Evolutionary conservation across 2,113 vertebrate species (phyloP).

Genomic region (Himantopus leucocephalus): DNA sequence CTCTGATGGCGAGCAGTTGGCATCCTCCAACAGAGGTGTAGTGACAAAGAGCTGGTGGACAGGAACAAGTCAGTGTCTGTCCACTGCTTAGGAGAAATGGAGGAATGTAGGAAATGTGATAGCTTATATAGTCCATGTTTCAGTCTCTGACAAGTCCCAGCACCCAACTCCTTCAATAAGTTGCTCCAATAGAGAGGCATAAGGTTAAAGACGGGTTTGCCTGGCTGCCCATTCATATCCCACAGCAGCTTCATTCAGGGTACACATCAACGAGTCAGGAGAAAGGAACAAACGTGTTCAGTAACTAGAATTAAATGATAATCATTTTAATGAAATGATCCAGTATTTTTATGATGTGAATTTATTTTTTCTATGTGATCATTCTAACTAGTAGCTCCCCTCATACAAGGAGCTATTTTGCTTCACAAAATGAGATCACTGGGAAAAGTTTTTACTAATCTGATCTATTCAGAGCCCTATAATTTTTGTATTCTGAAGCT

Average conservation of each 20-base stretch:
- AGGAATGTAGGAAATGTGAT: background rate
- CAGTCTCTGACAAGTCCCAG: background rate
- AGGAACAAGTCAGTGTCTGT: background rate
- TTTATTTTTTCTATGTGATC: background rate
- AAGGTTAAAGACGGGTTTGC: background rate
- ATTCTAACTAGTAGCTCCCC: background rate
- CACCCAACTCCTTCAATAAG: background rate
- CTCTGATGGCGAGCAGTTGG: background rate
- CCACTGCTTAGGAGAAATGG: background rate
- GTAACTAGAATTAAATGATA: background rate
- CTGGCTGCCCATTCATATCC: background rate
- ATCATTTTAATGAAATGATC: background rate
- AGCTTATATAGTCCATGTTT: background rate
- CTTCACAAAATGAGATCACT: background rate
- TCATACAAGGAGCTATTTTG: accelerated
- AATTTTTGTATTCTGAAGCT: background rate
- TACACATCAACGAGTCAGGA: background rate
- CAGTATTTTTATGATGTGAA: background rate
- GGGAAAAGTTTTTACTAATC: background rate
- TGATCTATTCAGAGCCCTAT: background rate
- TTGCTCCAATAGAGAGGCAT: background rate
- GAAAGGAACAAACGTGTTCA: background rate
- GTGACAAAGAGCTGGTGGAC: background rate
- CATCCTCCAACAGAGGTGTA: background rate
- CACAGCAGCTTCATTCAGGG: background rate